phyloP scores from a whole-genome alignment of 2,888 invertebrate genomes.

The Xiphydria camelus region DNA sequence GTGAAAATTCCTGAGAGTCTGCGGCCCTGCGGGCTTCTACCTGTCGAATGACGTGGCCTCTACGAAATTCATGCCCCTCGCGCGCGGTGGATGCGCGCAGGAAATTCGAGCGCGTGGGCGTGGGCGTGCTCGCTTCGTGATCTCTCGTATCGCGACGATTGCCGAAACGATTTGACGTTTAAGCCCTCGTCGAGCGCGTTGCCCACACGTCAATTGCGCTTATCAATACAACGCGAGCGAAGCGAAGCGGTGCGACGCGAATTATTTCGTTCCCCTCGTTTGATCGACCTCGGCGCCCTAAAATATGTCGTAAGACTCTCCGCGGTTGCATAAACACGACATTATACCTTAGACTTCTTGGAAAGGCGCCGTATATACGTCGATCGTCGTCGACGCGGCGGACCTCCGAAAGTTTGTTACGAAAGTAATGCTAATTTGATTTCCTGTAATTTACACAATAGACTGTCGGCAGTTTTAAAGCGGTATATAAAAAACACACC shows the following conservation, averaged over 20 bases:
- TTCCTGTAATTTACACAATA: too few species aligned
- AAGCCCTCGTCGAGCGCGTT: too few species aligned
- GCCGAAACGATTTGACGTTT: slow-evolving; percentile 42
- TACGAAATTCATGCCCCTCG: neutral
- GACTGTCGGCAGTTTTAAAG: too few species aligned
- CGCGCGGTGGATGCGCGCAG: neutral
- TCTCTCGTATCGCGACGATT: slow-evolving; percentile 36
- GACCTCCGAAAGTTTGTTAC: too few species aligned
- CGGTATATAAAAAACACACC: too few species aligned
- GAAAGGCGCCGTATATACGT: neutral
- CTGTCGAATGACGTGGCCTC: slow-evolving; percentile 29
- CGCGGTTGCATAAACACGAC: too few species aligned
- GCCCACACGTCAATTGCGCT: slow-evolving; percentile 42
- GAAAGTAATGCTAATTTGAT: too few species aligned
- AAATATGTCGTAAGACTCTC: too few species aligned
- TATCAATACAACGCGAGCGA: slow-evolving; percentile 18
- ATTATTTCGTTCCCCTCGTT: neutral
- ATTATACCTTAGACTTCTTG: too few species aligned
- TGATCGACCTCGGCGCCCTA: too few species aligned
- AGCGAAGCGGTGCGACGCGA: neutral
- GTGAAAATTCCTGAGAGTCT: slow-evolving; percentile 30
- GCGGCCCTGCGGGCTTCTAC: slow-evolving; percentile 27
- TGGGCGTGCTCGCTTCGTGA: slow-evolving; percentile 36
- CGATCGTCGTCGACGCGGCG: too few species aligned
- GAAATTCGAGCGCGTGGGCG: slow-evolving; percentile 28